A percentile compares a stretch with the other conserved stretches of the same genome.
Conservation (phyloP, 2,797 vertebrate genomes). For the Tenualosa ilisha region DNA sequence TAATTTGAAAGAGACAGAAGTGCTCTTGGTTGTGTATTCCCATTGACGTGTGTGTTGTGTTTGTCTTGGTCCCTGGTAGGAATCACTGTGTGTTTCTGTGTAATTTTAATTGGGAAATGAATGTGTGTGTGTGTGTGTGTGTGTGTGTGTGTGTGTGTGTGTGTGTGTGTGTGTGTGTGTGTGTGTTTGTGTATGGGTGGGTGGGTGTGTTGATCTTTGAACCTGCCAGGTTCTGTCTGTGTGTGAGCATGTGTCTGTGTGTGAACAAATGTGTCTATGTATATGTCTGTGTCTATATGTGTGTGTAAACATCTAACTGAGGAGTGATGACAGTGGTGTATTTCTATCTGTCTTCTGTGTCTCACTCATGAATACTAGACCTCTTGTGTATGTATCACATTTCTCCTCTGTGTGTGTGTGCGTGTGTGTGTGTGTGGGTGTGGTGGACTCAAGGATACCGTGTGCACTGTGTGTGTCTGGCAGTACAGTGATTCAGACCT, state of each 20-base stretch:
- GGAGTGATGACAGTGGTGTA: constrained; percentile 21
- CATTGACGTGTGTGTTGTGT: too few relatives aligned
- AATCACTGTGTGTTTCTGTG: background rate
- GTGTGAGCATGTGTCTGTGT: background rate
- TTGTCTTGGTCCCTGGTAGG: too few relatives aligned
- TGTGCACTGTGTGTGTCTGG: background rate
- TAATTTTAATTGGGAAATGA: background rate
- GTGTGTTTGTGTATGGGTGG: background rate
- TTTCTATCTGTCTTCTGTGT: constrained; percentile 18
- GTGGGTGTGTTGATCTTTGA: background rate
- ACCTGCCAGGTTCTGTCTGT: background rate
- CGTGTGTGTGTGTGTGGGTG: background rate
- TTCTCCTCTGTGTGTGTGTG: background rate
- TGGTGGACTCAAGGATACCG: background rate
- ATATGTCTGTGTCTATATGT: background rate
- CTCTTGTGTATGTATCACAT: background rate
- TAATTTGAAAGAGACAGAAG: too few relatives aligned
- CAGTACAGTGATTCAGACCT: background rate
- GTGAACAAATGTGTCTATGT: background rate
- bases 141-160: background rate
- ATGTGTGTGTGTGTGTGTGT: background rate
- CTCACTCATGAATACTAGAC: constrained; percentile 3
- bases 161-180: background rate
- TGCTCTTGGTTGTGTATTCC: background rate
- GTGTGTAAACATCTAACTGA: background rate